These are phyloP conservation scores for Diglossa cyanea DNA, from an alignment of 2,797 vertebrate genomes.

Conservation along the genomic window DNA sequence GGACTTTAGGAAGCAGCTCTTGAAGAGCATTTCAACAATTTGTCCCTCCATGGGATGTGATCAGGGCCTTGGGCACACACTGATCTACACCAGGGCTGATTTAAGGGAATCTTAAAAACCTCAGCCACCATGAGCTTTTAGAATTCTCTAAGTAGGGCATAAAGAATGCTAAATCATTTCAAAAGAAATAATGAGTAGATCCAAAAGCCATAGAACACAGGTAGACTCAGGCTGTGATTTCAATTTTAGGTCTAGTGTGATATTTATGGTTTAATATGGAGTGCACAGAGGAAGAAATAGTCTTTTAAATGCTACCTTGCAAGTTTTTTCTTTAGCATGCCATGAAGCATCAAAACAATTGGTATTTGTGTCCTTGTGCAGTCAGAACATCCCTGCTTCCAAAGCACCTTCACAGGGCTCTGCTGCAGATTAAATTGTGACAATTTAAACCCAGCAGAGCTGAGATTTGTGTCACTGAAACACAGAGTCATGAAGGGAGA, in stretches of 20 bases:
- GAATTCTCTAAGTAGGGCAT: rapidly evolving
- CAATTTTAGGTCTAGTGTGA: neutral
- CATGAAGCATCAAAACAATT: neutral
- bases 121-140: neutral
- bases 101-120: neutral
- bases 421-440: neutral
- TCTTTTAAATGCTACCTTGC: neutral
- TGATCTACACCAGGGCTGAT: neutral
- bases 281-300: neutral
- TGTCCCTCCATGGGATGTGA: conserved; percentile 35
- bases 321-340: neutral
- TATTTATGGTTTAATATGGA: neutral
- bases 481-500: neutral
- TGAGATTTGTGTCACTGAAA: neutral
- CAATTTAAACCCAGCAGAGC: neutral
- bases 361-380: neutral
- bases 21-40: conserved; percentile 51
- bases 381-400: neutral
- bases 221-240: neutral
- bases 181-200: neutral
- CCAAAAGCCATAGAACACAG: neutral
- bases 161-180: neutral
- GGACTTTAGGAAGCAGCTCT: conserved; percentile 22
- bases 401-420: neutral
- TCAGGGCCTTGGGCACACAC: neutral